A percentile compares a stretch with the other conserved stretches of the same genome.
Evolutionary conservation across 2,888 invertebrate species (phyloP).

Genomic region (Drosophila koepferae): DNA sequence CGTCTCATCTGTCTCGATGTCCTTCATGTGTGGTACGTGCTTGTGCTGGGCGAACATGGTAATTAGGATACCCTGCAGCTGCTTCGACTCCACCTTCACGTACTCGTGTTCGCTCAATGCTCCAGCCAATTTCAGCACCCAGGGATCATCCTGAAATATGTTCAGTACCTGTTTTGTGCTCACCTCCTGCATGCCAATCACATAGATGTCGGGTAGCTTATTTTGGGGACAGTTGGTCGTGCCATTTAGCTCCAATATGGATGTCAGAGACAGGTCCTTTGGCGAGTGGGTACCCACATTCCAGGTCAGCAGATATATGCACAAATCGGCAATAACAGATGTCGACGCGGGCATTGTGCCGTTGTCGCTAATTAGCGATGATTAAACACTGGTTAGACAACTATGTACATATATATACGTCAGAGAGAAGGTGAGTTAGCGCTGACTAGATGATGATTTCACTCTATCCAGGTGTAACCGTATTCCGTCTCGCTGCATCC

Average conservation of each 20-base stretch:
- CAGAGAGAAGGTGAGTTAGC: conserved; percentile 33
- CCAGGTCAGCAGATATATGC: conserved; percentile 93
- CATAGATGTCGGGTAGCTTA: conserved; percentile 92
- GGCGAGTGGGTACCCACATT: conserved; percentile 94
- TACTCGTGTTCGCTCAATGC: conserved; percentile 89
- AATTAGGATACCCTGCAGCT: conserved; percentile 93
- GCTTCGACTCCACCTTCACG: conserved; percentile 91
- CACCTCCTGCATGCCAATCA: conserved; percentile 96
- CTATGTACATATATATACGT: conserved; percentile 35
- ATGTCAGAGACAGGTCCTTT: conserved; percentile 89
- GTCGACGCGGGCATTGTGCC: conserved; percentile 52
- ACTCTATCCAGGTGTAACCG: conserved; percentile 11
- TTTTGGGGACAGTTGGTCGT: conserved; percentile 87
- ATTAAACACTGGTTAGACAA: conserved; percentile 51
- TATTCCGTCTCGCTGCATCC: conserved; percentile 10
- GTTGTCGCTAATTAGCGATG: conserved; percentile 37
- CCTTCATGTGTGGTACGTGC: conserved; percentile 92
- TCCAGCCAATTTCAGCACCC: conserved; percentile 90
- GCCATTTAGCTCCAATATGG: conserved; percentile 88
- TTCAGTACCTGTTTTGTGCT: conserved; percentile 93
- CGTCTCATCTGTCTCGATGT: conserved; percentile 94
- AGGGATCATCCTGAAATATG: conserved; percentile 92
- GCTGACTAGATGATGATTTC: conserved; percentile 25
- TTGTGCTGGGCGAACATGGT: conserved; percentile 91
- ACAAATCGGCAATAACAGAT: conserved; percentile 76